Evolutionary conservation across 2,888 invertebrate species (phyloP), one percentile per base, ranked within the genome.

Genomic region (Trissonchulus latispiculum): DNA sequence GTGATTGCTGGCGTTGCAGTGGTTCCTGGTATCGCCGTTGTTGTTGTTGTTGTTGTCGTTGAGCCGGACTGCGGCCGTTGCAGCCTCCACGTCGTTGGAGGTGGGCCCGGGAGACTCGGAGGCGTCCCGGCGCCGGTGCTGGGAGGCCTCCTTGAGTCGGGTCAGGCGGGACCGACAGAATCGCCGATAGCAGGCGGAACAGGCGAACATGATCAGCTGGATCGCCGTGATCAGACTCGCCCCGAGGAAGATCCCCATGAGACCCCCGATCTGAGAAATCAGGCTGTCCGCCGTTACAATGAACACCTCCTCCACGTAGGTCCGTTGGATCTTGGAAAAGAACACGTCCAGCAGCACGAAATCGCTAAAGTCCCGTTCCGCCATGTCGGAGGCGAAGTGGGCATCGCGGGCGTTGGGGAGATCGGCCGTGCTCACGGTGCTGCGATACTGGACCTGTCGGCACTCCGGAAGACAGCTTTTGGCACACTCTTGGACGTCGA

Each of bases 211-310:
- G 23, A 48, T 23, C 48, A 68, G 69, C n/a, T 68, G 69, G 36
- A 68, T 68, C 36, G 69, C 69, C 31, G 69, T 68, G 28, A 68
- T 68, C n/a, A 68, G 36, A 33, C 36, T 36, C 23, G 69, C 69
- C 28, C 69, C 69, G 35, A 68, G 36, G 36, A 68, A 68, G 31
- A 68, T 68, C 23, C 69, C 69, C 69, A 68, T 68, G 3, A 68
- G 36, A 2, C 69, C 69, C 8, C 69, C 69, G 33, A 68, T 68
- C 36, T 68, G 69, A n/a, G 69, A 68, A 68, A 68, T 68, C 36
- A 68, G 36, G 36, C 36, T 68, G n/a, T 68, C 69, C 69, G 69
- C 36, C 28, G 69, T 68, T 33, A 68, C 69, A 68, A 68, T 68
- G 36, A 68, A 68, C 8, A 68, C 69, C 36, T 68, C 69, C 36